Conservation (phyloP, 2,888 invertebrate genomes). For the Calliopum simillimum region DNA sequence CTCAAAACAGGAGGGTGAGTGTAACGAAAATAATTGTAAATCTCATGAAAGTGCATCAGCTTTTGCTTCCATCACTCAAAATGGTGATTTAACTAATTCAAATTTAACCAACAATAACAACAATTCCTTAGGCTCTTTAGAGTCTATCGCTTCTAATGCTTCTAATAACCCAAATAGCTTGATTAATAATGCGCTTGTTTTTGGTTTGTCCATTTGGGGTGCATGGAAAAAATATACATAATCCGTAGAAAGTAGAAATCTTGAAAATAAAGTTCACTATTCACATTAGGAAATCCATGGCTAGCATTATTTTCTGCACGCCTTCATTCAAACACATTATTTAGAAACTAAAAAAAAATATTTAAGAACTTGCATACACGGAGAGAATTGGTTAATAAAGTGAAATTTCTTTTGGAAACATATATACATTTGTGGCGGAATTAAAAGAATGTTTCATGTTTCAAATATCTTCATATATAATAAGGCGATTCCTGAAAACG, state of each 20-base stretch:
- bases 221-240: conserved; percentile 57
- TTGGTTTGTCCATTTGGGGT: conserved; percentile 62
- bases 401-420: no score
- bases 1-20: conserved; percentile 69
- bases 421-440: no score
- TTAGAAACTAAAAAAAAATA: no score
- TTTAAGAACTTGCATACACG: no score
- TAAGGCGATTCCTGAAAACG: no score
- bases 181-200: conserved; percentile 60
- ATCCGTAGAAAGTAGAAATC: neutral
- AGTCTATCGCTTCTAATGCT: neutral
- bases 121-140: neutral
- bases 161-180: conserved; percentile 55
- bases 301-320: neutral
- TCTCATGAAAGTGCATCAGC: conserved; percentile 34
- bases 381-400: no score
- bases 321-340: neutral
- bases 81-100: conserved; percentile 34
- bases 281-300: neutral
- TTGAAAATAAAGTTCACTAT: neutral
- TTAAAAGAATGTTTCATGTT: no score
- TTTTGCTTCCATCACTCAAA: conserved; percentile 51
- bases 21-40: conserved; percentile 47
- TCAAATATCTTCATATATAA: no score
- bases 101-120: conserved; percentile 8